A percentile compares a stretch with the other conserved stretches of the same genome.
phyloP scores from a whole-genome alignment of 2,888 invertebrate species.

The Nephrocerus scutellatus region DNA sequence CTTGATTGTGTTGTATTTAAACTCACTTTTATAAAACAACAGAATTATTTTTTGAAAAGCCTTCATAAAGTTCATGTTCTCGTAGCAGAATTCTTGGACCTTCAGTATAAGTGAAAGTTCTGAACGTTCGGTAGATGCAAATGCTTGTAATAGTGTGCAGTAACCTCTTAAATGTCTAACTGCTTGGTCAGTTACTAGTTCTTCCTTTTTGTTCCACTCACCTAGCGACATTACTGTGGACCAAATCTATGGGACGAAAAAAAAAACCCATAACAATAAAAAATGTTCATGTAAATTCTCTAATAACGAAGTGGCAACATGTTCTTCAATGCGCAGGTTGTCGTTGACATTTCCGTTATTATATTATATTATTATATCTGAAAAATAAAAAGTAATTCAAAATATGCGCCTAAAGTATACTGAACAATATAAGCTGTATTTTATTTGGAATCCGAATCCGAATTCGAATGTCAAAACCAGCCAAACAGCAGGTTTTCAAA shows the following conservation, averaged over 20 bases:
- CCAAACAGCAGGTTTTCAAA: too few relatives aligned
- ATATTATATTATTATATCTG: too few relatives aligned
- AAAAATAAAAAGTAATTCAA: too few relatives aligned
- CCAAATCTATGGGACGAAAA: conserved; percentile 64
- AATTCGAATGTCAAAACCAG: too few relatives aligned
- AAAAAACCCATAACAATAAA: neutral
- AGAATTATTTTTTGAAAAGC: conserved; percentile 96
- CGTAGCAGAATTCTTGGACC: conserved; percentile 96
- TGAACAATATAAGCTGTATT: too few relatives aligned
- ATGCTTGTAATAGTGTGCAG: conserved; percentile 78
- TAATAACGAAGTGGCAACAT: too few relatives aligned
- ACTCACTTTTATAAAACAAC: conserved; percentile 86
- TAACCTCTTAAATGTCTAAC: conserved; percentile 82
- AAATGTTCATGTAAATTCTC: too few relatives aligned
- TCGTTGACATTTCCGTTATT: too few relatives aligned
- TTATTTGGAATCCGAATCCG: too few relatives aligned
- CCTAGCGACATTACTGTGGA: conserved; percentile 89
- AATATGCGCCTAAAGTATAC: too few relatives aligned
- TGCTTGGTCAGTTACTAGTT: conserved; percentile 91
- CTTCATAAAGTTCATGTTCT: conserved; percentile 98
- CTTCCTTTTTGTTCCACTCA: conserved; percentile 99
- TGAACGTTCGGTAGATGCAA: conserved; percentile 77
- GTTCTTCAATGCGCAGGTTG: too few relatives aligned
- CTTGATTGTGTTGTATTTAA: neutral
- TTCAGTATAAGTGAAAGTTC: conserved; percentile 84